Base-by-base conservation (phyloP, 2,888 invertebrate species). In the Lamproptera curius region DNA sequence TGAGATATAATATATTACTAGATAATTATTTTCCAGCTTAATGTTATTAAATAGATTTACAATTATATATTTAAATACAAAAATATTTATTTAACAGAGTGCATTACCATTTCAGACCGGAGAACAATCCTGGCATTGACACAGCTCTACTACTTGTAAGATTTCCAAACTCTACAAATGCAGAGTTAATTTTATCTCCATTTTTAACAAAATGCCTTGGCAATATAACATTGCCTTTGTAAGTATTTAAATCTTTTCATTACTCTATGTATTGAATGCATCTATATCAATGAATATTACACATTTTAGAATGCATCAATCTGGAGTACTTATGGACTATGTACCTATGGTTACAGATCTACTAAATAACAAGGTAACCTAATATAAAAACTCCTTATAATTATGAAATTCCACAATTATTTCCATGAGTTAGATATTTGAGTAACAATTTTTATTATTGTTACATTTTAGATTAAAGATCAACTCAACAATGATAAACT, bases 271-370 rank as follows among this genome's bases (percentile, higher is more conserved):
- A 40, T 15, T 17, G 14, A 16, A 28, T 40, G 20, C 23, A 34
- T 17, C 3, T 11, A 11, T 11, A 17, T 17, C 34, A 16, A 16
- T 13, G 28, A 38, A 16, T 38, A 16, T 14, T 16, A 16, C 13
- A 15, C 15, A 15, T 76, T 77, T 49, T 53, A 88, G 88, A 55
- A 88, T 88, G 82, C 86, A 88, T 57, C 87, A 83, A 54, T 73
- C 84, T 38, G 86, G 84, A 53, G 86, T 88, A 17, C 63, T 92
- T 15, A 80, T 85, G 72, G 89, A 91, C 62, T 92, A 92, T 73
- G 89, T 91, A 5, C 81, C 84, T 23, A 79, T 83, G 69, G 83
- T 92, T 6, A 86, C 88, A 47, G 83, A 85, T 44, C 63, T 86
- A 15, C 69, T 92, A 23, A 81, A 88, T 47, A 88, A 85, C 42